Percentiles rank a stretch among this genome's conserved stretches.
phyloP scores from a whole-genome alignment of 2,113 vertebrate species.

The Erythrocebus patas region DNA sequence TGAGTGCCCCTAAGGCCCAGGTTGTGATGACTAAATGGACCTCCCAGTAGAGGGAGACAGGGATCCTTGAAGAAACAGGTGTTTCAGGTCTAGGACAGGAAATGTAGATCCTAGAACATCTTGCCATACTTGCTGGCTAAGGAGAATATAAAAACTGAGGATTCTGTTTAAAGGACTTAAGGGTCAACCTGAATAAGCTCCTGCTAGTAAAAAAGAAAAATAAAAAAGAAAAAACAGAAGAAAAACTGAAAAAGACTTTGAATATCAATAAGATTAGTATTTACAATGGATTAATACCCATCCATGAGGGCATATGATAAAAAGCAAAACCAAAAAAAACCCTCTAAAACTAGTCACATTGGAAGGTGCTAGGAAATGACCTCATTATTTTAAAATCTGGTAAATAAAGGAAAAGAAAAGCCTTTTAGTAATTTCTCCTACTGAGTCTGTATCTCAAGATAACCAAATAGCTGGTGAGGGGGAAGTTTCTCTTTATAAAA shows the following conservation, averaged over 20 bases:
- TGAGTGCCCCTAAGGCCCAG: background rate
- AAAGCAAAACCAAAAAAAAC: background rate
- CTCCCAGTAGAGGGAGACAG: background rate
- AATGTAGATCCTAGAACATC: background rate
- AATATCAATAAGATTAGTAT: background rate
- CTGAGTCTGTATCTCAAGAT: background rate
- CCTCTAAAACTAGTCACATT: background rate
- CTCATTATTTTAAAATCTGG: background rate
- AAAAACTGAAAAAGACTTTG: background rate
- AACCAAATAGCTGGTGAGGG: background rate
- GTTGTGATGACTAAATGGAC: background rate
- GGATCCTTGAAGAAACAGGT: background rate
- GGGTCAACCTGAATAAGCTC: background rate
- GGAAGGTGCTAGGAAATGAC: background rate
- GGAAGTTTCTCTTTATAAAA: background rate
- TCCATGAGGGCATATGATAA: background rate
- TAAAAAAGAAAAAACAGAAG: background rate
- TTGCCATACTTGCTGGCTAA: background rate
- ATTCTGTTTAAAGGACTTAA: background rate
- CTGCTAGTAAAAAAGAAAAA: background rate
- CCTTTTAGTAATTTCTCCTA: background rate
- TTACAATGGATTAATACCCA: background rate
- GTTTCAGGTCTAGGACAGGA: background rate
- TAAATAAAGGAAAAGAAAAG: background rate
- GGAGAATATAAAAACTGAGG: background rate